Evolutionary conservation across 2,113 vertebrate genomes (phyloP), one percentile per base, ranked within the genome.

Genomic region (Microtus ochrogaster): DNA sequence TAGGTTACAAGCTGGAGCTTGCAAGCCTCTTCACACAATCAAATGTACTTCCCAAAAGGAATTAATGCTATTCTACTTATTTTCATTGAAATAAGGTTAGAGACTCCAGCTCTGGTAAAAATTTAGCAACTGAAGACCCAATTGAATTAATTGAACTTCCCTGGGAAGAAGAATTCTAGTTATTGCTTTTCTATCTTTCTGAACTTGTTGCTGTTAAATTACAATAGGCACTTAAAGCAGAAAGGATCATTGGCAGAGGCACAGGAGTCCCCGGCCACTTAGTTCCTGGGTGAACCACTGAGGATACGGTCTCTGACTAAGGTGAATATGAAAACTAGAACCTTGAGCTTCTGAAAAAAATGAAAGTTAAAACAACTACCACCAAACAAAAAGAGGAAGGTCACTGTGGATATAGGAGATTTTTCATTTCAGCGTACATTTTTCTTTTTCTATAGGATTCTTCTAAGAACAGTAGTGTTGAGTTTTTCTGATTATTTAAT

Each of bases 51-150:
- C 52, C 89, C 66, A 73, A 95, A 96, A 92, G 91, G 85, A 98
- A 97, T 96, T 82, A 96, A 96, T 84, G 73, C 47, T 92, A 90
- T 95, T 97, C 94, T 96, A 84, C 76, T 94, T 97, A 97, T 97
- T 97, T 93, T 97, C 95, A 96, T 90, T 95, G 91, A 97, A 97
- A 96, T 96, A 96, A 96, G 65, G 74, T 97, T 97, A 97, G 95
- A 94, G 78, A 96, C 91, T 96, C 41, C 6, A 83, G 65, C 74
- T 94, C 83, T 90, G 79, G 93, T 95, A 85, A 95, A 96, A 97
- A 87, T 96, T 87, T 95, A 96, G 94, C 76, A 83, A 78, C 78
- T 78, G 84, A 96, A 94, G 84, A 87, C 13, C 83, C 95, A 96
- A 77, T 82, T 96, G 94, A 97, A 97, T 97, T 96, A 96, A 96